phyloP scores from a whole-genome alignment of 1,140 invertebrate species.

The Hypsibius dujardini region DNA sequence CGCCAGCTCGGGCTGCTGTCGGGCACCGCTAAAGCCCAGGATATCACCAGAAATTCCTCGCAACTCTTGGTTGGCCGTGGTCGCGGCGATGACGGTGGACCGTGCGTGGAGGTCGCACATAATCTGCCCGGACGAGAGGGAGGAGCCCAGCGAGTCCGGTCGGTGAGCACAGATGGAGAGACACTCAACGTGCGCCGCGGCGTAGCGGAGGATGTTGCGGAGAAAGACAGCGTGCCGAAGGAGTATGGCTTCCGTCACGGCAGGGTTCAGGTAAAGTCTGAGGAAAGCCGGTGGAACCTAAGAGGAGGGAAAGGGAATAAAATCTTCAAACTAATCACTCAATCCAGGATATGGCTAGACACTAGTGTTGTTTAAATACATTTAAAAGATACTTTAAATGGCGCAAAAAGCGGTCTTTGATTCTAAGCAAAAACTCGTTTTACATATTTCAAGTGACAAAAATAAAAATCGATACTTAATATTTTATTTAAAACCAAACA shows the following conservation, averaged over 20 bases:
- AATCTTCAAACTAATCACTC: no score
- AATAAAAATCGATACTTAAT: neutral
- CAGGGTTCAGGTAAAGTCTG: neutral
- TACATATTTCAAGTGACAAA: neutral
- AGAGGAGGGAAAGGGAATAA: no score
- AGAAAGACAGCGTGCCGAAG: neutral
- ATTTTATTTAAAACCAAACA: neutral
- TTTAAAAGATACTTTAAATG: no score
- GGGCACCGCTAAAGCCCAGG: neutral
- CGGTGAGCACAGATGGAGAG: neutral
- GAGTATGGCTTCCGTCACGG: neutral
- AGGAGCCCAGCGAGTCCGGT: neutral
- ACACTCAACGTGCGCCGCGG: neutral
- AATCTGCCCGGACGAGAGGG: neutral
- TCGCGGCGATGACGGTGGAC: neutral
- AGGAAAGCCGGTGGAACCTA: neutral
- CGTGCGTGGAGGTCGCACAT: neutral
- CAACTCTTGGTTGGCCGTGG: neutral
- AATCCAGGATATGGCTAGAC: no score
- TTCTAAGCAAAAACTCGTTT: no score
- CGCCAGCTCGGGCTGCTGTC: neutral
- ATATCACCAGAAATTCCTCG: neutral
- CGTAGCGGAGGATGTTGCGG: neutral
- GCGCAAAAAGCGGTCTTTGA: no score
- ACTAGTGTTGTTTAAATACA: no score